Evolutionary conservation across 1,140 invertebrate genomes (phyloP).

Genomic region (Harpegnathos saltator): DNA sequence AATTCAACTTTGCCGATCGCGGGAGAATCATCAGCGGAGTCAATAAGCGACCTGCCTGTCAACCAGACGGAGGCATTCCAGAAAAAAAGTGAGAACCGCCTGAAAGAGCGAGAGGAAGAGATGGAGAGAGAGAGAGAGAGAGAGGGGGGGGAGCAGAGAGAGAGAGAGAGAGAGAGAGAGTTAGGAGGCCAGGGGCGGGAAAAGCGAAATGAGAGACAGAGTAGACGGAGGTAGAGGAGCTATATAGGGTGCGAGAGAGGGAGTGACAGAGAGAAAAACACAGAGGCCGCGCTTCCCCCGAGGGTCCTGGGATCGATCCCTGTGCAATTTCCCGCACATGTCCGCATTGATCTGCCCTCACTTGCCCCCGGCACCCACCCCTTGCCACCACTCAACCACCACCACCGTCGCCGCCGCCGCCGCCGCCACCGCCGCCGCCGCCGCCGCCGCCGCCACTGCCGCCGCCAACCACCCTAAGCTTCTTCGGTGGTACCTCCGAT

Average conservation of each 20-base stretch:
- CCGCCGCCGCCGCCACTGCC: background rate
- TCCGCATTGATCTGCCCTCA: conserved; percentile 85
- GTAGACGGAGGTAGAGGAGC: conserved; percentile 54
- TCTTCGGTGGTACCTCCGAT: conserved; percentile 66
- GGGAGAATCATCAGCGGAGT: background rate
- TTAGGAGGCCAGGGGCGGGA: conserved; percentile 44
- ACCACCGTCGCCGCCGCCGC: conserved; percentile 23
- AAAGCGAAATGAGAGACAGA: conserved; percentile 57
- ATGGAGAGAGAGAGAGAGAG: background rate
- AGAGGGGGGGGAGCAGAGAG: background rate
- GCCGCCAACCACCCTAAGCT: conserved; percentile 67
- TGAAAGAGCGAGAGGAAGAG: background rate
- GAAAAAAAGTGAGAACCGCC: conserved; percentile 14
- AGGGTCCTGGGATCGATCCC: conserved; percentile 84
- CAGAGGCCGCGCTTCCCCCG: conserved; percentile 76
- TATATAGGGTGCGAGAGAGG: conserved; percentile 22
- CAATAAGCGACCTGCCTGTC: conserved; percentile 2
- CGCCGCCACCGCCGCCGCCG: conserved; percentile 46
- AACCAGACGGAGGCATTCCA: background rate
- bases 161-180: conserved; percentile 46
- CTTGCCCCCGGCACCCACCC: conserved; percentile 80
- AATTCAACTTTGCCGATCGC: background rate
- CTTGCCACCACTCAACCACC: conserved; percentile 65
- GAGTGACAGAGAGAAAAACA: conserved; percentile 62
- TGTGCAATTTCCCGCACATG: conserved; percentile 85